Conservation (phyloP, 1,140 invertebrate species). For the Bombus turneri region DNA sequence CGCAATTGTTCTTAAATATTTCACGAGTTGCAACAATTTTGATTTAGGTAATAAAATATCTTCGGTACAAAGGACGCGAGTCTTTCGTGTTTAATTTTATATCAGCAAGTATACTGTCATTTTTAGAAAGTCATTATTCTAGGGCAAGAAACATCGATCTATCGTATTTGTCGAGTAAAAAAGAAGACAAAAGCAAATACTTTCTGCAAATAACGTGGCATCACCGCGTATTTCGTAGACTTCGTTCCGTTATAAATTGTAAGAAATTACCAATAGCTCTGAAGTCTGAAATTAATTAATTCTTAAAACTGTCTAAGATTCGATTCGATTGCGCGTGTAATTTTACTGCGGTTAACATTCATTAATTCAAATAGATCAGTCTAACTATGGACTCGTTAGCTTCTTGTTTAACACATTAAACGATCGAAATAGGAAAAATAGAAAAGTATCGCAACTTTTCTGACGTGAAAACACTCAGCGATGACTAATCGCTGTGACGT, state of each 20-base stretch:
- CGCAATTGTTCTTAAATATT: background rate
- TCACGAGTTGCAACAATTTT: background rate
- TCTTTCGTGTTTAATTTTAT: background rate
- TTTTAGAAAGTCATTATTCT: background rate
- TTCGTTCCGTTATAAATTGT: background rate
- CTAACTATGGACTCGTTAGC: background rate
- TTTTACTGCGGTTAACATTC: background rate
- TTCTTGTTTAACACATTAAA: background rate
- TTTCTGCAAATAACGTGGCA: background rate
- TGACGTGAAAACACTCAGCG: background rate
- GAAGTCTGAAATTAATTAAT: background rate
- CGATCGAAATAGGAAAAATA: background rate
- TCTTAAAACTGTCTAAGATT: background rate
- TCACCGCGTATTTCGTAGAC: background rate
- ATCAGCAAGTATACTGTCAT: background rate
- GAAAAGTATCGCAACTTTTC: background rate
- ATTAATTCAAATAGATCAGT: background rate
- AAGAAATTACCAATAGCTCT: background rate
- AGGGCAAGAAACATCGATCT: background rate
- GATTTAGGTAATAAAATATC: background rate
- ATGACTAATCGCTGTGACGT: conserved; percentile 24
- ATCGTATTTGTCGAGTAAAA: background rate
- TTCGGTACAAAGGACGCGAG: background rate
- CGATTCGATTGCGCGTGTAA: background rate
- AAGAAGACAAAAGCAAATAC: background rate